Conservation (phyloP, 2,797 vertebrate species). For the Eremophila alpestris region DNA sequence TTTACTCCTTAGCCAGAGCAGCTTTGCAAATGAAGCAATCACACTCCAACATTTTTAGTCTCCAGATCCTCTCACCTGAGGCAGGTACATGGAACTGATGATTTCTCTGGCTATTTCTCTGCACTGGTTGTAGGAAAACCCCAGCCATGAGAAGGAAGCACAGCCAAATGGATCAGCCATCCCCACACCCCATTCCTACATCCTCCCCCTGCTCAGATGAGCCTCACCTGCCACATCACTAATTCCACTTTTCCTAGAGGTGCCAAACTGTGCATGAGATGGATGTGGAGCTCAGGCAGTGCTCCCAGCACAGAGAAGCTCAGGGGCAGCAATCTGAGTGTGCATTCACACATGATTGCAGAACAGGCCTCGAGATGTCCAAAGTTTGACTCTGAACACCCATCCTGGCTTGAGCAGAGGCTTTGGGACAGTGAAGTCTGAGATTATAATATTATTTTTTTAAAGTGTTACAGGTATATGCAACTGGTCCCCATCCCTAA, state of each 20-base stretch:
- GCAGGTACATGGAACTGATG: neutral
- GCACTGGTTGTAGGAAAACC: neutral
- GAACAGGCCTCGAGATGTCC: neutral
- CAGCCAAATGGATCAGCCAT: neutral
- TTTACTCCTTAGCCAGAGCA: neutral
- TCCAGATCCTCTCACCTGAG: neutral
- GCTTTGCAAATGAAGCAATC: neutral
- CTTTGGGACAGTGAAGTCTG: neutral
- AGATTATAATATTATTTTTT: neutral
- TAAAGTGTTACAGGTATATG: neutral
- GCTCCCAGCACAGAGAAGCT: neutral
- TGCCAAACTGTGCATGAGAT: neutral
- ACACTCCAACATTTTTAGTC: neutral
- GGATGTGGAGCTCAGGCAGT: neutral
- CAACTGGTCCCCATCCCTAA: neutral
- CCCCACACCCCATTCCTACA: neutral
- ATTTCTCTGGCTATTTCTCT: neutral
- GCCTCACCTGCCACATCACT: neutral
- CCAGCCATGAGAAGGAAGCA: neutral
- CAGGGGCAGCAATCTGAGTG: neutral
- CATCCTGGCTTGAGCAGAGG: neutral
- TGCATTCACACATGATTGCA: neutral
- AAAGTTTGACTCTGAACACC: neutral
- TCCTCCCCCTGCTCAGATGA: neutral
- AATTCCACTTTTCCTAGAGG: neutral